These are phyloP conservation scores for Pavo muticus DNA, from an alignment of 2,113 vertebrate species.

Conservation along the genomic window DNA sequence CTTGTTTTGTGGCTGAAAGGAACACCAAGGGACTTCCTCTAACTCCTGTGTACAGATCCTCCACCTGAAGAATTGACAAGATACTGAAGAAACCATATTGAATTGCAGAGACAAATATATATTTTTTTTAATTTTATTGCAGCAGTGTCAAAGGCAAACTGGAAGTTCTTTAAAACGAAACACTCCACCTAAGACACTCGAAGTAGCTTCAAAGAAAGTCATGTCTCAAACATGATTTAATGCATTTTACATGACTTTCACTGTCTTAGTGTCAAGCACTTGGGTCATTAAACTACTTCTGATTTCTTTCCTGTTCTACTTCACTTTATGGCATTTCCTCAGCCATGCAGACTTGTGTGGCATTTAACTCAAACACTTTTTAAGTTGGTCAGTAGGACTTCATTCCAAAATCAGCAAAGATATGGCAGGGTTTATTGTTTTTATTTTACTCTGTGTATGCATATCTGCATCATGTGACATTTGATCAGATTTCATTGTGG, in stretches of 20 bases:
- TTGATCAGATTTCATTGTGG: not conserved
- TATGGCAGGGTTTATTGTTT: not conserved
- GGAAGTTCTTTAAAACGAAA: not conserved
- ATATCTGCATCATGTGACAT: not conserved
- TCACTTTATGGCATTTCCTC: not conserved
- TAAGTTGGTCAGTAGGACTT: not conserved
- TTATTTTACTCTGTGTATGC: rapidly evolving
- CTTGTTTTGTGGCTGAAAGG: not conserved
- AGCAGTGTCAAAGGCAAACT: not conserved
- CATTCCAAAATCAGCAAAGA: not conserved
- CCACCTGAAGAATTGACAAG: not conserved
- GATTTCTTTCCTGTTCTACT: not conserved
- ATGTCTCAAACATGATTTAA: not conserved
- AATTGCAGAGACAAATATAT: not conserved
- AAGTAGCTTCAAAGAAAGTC: not conserved
- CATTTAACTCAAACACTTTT: not conserved
- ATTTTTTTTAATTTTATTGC: not conserved
- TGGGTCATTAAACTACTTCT: not conserved
- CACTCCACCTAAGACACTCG: not conserved
- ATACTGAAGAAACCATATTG: not conserved
- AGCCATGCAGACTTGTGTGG: not conserved
- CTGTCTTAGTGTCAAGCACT: not conserved
- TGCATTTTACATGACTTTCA: slow-evolving; percentile 19
- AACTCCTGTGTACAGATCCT: not conserved
- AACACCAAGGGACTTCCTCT: not conserved